Conservation (phyloP, 1,140 invertebrate species). For the Archivesica marissinica region DNA sequence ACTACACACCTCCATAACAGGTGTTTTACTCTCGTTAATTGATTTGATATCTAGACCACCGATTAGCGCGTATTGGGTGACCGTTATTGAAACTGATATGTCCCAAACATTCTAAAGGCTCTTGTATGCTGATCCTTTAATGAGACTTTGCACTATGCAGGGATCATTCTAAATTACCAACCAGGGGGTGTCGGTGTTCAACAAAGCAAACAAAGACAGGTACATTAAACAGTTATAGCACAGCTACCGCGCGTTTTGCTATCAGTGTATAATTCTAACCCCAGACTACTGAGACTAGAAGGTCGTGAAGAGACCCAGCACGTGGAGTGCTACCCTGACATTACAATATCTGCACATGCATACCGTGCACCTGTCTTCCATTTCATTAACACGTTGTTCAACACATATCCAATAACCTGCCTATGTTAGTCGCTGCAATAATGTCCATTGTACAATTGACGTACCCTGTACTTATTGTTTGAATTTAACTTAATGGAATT, state of each 20-base stretch:
- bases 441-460: background rate
- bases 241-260: no score
- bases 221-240: no score
- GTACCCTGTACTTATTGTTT: conserved; percentile 16
- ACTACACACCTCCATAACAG: conserved; percentile 30
- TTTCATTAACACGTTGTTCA: background rate
- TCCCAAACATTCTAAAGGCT: background rate
- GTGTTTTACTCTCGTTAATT: conserved; percentile 28
- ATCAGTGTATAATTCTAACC: no score
- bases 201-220: background rate
- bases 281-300: background rate
- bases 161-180: background rate
- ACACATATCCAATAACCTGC: background rate
- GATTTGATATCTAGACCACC: conserved; percentile 31
- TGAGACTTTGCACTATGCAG: background rate
- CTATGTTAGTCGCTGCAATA: background rate
- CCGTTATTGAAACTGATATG: conserved; percentile 1
- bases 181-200: background rate
- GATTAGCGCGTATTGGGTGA: conserved; percentile 1
- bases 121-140: background rate
- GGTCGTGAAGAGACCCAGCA: background rate
- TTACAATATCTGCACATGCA: background rate
- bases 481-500: conserved; percentile 6
- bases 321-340: background rate
- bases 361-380: background rate